Evolutionary conservation across 2,888 invertebrate genomes (phyloP).

Genomic region (Leptinotarsa haldemani): DNA sequence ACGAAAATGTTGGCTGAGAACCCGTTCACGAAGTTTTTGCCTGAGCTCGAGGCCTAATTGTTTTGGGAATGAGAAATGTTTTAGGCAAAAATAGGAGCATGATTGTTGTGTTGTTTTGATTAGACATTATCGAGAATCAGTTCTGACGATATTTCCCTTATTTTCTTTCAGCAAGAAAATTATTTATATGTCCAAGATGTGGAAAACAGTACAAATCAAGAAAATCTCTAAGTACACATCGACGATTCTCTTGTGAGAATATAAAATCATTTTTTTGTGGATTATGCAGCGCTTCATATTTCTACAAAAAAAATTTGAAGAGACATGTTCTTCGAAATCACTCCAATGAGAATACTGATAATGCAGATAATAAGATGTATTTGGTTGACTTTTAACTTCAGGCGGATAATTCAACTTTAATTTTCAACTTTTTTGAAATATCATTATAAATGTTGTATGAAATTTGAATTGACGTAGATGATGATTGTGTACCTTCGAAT

Average conservation of each 20-base stretch:
- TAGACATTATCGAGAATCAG: background rate
- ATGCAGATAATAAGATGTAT: background rate
- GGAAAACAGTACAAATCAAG: constrained; percentile 54
- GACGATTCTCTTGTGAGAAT: constrained; percentile 53
- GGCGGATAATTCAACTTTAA: background rate
- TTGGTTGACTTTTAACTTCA: background rate
- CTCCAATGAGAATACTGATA: background rate
- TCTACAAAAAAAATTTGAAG: background rate
- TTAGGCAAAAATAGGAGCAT: background rate
- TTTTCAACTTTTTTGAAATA: no score
- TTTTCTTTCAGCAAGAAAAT: constrained; percentile 29
- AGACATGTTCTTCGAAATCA: constrained; percentile 1
- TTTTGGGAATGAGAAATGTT: no score
- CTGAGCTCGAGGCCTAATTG: no score
- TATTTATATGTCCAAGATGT: constrained; percentile 50
- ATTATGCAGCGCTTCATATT: constrained; percentile 48
- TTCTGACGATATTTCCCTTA: constrained; percentile 1
- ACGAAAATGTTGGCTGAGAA: no score
- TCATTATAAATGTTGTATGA: background rate
- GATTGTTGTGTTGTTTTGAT: background rate
- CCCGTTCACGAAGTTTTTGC: no score
- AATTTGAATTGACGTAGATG: background rate
- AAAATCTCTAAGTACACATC: constrained; percentile 55
- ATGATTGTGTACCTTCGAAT: background rate
- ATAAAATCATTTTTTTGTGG: constrained; percentile 53